A percentile compares a stretch with the other conserved stretches of the same genome.
phyloP scores from a whole-genome alignment of 1,140 invertebrate species.

The Lerema accius region DNA sequence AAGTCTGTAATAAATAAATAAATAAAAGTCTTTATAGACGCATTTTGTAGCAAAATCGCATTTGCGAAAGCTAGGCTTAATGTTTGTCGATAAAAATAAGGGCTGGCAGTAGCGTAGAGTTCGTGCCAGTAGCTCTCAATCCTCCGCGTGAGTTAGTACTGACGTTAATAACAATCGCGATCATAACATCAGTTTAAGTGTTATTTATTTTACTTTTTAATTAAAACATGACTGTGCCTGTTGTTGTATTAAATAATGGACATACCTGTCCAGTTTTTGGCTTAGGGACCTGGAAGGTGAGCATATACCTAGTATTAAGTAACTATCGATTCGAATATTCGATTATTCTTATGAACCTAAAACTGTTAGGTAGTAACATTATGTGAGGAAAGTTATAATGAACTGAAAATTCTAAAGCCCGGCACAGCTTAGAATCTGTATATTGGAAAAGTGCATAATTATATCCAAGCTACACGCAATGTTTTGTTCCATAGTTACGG shows the following conservation, averaged over 20 bases:
- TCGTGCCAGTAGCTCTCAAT: constrained; percentile 1
- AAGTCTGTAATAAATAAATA: too few relatives aligned
- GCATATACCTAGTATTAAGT: too few relatives aligned
- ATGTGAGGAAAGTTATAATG: too few relatives aligned
- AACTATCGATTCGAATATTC: too few relatives aligned
- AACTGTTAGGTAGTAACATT: too few relatives aligned
- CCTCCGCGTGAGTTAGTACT: not conserved
- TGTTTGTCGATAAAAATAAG: constrained; percentile 26
- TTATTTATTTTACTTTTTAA: constrained; percentile 6
- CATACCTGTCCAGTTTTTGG: constrained; percentile 87
- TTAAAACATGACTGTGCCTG: constrained; percentile 69
- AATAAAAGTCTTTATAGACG: too few relatives aligned
- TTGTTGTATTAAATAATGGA: constrained; percentile 86
- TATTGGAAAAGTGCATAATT: too few relatives aligned
- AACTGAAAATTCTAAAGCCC: too few relatives aligned
- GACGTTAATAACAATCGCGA: not conserved
- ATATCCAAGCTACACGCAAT: too few relatives aligned
- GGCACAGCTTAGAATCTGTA: too few relatives aligned
- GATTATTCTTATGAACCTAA: too few relatives aligned
- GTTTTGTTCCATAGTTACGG: too few relatives aligned
- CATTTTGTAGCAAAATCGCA: not conserved
- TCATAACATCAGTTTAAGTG: not conserved
- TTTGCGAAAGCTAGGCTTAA: constrained; percentile 3
- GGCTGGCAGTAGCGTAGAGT: not conserved
- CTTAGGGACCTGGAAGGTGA: constrained; percentile 91